Evolutionary conservation across 1,140 invertebrate genomes (phyloP).

Genomic region (Cydia amplana): DNA sequence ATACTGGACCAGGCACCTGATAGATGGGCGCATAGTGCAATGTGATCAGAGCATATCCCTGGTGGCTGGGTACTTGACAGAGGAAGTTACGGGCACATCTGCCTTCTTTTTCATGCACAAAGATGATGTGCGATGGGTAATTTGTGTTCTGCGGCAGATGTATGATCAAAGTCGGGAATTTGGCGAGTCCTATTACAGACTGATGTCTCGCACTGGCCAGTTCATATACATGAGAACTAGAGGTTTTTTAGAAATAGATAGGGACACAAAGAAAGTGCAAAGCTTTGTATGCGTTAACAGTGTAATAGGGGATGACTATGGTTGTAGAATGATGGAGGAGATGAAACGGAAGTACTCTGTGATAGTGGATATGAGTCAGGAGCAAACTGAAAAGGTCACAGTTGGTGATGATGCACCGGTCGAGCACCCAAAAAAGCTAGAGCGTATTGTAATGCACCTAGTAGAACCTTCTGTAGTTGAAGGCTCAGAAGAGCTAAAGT

Average conservation of each 20-base stretch:
- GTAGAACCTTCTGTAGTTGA: slow-evolving; percentile 81
- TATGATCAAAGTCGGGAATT: slow-evolving; percentile 88
- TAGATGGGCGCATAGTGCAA: slow-evolving; percentile 92
- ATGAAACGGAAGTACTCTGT: slow-evolving; percentile 89
- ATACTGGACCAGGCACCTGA: slow-evolving; percentile 91
- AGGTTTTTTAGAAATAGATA: slow-evolving; percentile 90
- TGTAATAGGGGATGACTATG: slow-evolving; percentile 86
- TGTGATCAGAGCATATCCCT: slow-evolving; percentile 93
- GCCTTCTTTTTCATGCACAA: slow-evolving; percentile 93
- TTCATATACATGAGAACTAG: slow-evolving; percentile 91
- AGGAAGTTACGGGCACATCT: slow-evolving; percentile 90
- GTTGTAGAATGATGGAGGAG: slow-evolving; percentile 83
- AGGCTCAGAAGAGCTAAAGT: slow-evolving; percentile 56
- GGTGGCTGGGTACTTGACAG: slow-evolving; percentile 91
- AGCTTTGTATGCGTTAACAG: slow-evolving; percentile 94
- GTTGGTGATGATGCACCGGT: slow-evolving; percentile 77
- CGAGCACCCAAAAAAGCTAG: slow-evolving; percentile 84
- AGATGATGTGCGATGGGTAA: slow-evolving; percentile 91
- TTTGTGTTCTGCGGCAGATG: slow-evolving; percentile 92
- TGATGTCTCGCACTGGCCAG: slow-evolving; percentile 88
- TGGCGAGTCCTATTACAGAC: slow-evolving; percentile 90
- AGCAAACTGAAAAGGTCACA: slow-evolving; percentile 50
- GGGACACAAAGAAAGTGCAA: slow-evolving; percentile 86
- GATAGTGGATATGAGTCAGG: slow-evolving; percentile 79
- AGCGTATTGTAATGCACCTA: slow-evolving; percentile 84